Evolutionary conservation across 2,797 vertebrate species (phyloP).

Genomic region (Danio choprae): DNA sequence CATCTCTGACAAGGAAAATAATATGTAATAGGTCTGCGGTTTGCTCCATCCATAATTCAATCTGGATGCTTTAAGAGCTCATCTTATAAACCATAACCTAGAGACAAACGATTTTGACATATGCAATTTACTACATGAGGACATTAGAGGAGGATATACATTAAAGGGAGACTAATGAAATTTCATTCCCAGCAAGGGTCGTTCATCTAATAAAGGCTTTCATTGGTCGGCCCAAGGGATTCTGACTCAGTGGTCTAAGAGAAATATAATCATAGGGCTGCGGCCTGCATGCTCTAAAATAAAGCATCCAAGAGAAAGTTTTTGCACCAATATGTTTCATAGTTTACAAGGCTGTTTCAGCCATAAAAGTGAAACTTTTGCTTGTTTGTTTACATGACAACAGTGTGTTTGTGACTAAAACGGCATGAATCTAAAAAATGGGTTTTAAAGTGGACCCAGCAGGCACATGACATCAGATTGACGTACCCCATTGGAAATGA

Average conservation of each 20-base stretch:
- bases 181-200: background rate
- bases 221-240: constrained; percentile 19
- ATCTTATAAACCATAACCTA: constrained; percentile 23
- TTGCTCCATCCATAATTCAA: constrained; percentile 23
- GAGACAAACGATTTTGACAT: constrained; percentile 15
- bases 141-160: constrained; percentile 19
- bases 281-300: background rate
- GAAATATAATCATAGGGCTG: background rate
- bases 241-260: background rate
- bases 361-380: background rate
- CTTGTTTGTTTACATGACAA: no score
- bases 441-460: no score
- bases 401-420: no score
- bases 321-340: background rate
- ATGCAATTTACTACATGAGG: constrained; percentile 5
- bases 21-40: background rate
- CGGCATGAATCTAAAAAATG: no score
- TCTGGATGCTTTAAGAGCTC: constrained; percentile 31
- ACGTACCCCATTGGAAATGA: no score
- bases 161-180: constrained; percentile 22
- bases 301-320: background rate
- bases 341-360: no score
- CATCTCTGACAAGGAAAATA: background rate
- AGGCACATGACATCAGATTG: no score
- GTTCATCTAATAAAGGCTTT: constrained; percentile 22